Conservation (phyloP, 2,888 invertebrate species). For the Nemotelus pantherinus region DNA sequence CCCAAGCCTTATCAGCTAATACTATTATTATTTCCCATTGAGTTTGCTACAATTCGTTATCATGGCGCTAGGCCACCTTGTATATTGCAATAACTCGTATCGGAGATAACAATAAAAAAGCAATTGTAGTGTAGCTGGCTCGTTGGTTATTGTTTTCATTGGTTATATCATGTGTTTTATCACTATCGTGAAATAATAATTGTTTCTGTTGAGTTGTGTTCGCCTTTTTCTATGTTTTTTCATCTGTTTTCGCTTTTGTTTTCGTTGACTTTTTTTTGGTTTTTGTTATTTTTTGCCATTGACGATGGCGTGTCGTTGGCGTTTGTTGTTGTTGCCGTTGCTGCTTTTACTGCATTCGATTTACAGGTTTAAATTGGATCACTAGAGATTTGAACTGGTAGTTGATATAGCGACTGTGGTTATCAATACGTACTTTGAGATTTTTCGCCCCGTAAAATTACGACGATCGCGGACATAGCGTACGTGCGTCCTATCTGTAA, state of each 20-base stretch:
- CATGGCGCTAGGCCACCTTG: slow-evolving; percentile 39
- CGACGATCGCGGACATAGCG: not conserved
- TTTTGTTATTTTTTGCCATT: not conserved
- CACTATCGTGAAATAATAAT: slow-evolving; percentile 22
- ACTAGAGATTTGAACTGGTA: slow-evolving; percentile 24
- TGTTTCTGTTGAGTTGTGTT: not conserved
- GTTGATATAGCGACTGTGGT: slow-evolving; percentile 8
- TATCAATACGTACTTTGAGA: slow-evolving; percentile 17
- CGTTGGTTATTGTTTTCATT: slow-evolving; percentile 2
- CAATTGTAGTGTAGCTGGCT: slow-evolving; percentile 7
- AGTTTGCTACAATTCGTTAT: slow-evolving; percentile 34
- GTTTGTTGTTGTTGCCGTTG: slow-evolving; percentile 1
- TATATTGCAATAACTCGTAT: slow-evolving; percentile 15
- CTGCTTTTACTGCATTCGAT: not conserved
- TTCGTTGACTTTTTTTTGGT: not conserved
- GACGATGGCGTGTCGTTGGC: not conserved
- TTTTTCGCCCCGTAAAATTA: not conserved
- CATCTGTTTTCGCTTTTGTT: not conserved
- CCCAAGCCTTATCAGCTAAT: not conserved
- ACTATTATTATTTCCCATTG: slow-evolving; percentile 28
- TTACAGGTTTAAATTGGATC: slow-evolving; percentile 27
- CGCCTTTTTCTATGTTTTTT: not conserved
- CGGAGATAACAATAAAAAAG: slow-evolving; percentile 25
- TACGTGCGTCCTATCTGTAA: not conserved
- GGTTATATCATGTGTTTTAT: slow-evolving; percentile 19